Percentiles rank a stretch among this genome's conserved stretches.
Evolutionary conservation across 2,888 invertebrate genomes (phyloP).

Genomic region (Tipula lateralis): DNA sequence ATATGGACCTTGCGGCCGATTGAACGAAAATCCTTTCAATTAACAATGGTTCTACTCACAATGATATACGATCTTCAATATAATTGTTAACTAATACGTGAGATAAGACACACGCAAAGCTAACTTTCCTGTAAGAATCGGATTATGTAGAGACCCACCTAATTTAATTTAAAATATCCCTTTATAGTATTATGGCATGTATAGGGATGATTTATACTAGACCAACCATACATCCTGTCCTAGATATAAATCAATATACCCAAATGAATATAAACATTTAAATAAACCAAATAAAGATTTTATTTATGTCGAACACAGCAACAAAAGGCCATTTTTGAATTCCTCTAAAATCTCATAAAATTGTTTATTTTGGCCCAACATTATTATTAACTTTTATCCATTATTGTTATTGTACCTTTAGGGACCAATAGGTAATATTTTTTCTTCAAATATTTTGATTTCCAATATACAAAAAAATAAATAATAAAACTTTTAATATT

Average conservation of each 20-base stretch:
- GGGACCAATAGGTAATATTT: not conserved
- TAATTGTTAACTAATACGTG: too few species aligned
- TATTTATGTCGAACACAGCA: not conserved
- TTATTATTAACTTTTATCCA: not conserved
- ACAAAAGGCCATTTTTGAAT: not conserved
- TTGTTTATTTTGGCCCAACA: not conserved
- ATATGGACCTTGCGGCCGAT: too few species aligned
- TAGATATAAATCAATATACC: not conserved
- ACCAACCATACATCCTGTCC: not conserved
- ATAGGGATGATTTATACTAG: not conserved
- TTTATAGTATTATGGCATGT: too few species aligned
- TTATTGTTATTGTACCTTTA: not conserved
- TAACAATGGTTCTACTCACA: too few species aligned
- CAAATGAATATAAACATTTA: slow-evolving; percentile 11
- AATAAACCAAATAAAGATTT: not conserved
- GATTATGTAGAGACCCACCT: too few species aligned
- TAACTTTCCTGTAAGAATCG: too few species aligned
- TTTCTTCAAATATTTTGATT: not conserved
- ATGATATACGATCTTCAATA: too few species aligned
- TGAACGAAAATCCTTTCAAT: too few species aligned
- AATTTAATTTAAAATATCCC: too few species aligned
- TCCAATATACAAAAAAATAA: not conserved
- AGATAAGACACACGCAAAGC: too few species aligned
- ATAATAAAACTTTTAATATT: not conserved
- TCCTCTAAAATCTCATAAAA: not conserved